These are phyloP conservation scores for Lophotis ruficrista DNA, from an alignment of 2,113 vertebrate genomes.

Conservation along the genomic window DNA sequence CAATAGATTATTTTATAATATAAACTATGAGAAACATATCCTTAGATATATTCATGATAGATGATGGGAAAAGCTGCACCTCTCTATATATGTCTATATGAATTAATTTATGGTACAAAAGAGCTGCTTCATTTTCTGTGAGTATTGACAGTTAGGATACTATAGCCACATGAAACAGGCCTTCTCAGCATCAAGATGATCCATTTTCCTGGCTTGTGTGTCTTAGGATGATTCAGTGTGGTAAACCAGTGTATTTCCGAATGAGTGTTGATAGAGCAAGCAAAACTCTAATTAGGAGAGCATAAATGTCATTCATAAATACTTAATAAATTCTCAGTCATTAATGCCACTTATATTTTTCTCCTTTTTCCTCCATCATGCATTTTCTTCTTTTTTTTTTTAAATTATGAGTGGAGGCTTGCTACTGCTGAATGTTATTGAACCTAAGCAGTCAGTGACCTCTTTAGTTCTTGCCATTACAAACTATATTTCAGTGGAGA, in stretches of 20 bases:
- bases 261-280: not conserved
- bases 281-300: constrained; percentile 4
- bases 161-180: not conserved
- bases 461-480: not conserved
- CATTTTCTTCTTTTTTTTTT: not conserved
- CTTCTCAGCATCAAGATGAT: not conserved
- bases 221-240: not conserved
- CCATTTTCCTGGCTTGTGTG: not conserved
- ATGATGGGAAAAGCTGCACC: not conserved
- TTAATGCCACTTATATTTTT: not conserved
- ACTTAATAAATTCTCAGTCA: not conserved
- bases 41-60: not conserved
- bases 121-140: not conserved
- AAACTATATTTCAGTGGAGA: not conserved
- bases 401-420: not conserved
- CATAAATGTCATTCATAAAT: constrained; percentile 46
- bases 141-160: not conserved
- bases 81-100: not conserved
- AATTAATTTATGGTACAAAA: not conserved
- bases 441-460: not conserved
- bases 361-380: not conserved
- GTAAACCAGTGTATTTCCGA: not conserved
- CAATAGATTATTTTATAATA: not conserved
- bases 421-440: not conserved
- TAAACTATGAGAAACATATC: not conserved